Base-by-base conservation (phyloP, 2,797 vertebrate genomes). In the Pyrocephalus nanus region DNA sequence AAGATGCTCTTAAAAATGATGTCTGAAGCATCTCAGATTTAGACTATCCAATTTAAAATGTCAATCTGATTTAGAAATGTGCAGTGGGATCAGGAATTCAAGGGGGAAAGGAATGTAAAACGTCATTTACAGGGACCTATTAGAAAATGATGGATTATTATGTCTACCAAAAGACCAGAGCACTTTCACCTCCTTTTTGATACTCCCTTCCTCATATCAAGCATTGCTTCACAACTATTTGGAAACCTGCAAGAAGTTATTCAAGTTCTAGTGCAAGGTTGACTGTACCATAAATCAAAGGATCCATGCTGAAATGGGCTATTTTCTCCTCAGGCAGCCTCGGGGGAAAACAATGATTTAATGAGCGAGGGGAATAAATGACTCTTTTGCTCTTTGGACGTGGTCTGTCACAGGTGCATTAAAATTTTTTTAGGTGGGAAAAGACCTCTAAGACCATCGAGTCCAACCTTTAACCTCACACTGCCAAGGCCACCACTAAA, bases 71-170 rank as follows among this genome's bases (percentile, higher is more conserved):
- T 78, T 54, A 73, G 42, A 66, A 82, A 77, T 9, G 11, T 80
- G 45, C 29, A 67, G 15, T 42, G 22, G 11, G 11, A 69, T 54
- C 0, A 0, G 1, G 4, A 83, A 57, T 79, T 45, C 42, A 22
- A 71, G 61, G 13, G 82, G 23, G 14, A 87, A 92, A 55, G 12
- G 13, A 54, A 50, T 47, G 20, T 77, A 53, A 79, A 84, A 0
- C 11, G n/a, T 8, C 7, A 53, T 67, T 67, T 71, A 86, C 58
- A 58, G 20, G 26, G 12, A 50, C 2, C 40, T 67, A 11, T 55
- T 81, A 66, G 8, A 86, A 88, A 94, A 80, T 32, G 1, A 42
- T 61, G 15, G 11, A 34, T 67, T 86, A 54, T 62, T 40, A 47
- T 18, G 15, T 21, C 21, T 82, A 12, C 79, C n/a, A 25, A 78